phyloP scores from a whole-genome alignment of 2,113 vertebrate genomes.

The Benitochromis conjunctus region DNA sequence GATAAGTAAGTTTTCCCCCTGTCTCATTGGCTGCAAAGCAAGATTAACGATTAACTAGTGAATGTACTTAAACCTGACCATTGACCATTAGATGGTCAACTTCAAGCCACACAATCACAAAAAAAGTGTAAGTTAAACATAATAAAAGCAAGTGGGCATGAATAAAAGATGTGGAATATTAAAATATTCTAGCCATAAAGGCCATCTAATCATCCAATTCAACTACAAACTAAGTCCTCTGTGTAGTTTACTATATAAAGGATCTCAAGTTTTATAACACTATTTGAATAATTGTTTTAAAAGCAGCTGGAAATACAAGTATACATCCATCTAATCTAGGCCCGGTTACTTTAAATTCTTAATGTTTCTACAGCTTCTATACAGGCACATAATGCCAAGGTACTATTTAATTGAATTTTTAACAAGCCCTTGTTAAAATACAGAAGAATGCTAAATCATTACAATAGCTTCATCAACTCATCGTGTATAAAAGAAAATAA shows the following conservation, averaged over 20 bases:
- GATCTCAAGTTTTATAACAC: fast-evolving
- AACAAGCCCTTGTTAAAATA: background rate
- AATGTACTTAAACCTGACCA: background rate
- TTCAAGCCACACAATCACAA: background rate
- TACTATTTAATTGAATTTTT: background rate
- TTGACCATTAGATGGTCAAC: background rate
- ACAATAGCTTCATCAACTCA: background rate
- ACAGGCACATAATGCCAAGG: background rate
- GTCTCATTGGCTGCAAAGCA: background rate
- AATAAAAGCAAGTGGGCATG: background rate
- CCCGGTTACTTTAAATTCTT: background rate
- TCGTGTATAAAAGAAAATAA: background rate
- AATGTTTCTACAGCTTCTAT: background rate
- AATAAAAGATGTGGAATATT: background rate
- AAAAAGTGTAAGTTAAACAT: background rate
- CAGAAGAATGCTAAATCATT: background rate
- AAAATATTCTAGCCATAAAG: background rate
- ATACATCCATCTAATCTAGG: background rate
- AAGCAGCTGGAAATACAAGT: background rate
- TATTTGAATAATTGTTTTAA: background rate
- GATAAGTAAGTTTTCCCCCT: background rate
- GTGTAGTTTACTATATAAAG: background rate
- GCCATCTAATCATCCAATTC: background rate
- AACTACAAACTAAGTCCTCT: background rate
- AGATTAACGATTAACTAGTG: background rate